phyloP scores from a whole-genome alignment of 2,888 invertebrate species.

The Furcula furcula region DNA sequence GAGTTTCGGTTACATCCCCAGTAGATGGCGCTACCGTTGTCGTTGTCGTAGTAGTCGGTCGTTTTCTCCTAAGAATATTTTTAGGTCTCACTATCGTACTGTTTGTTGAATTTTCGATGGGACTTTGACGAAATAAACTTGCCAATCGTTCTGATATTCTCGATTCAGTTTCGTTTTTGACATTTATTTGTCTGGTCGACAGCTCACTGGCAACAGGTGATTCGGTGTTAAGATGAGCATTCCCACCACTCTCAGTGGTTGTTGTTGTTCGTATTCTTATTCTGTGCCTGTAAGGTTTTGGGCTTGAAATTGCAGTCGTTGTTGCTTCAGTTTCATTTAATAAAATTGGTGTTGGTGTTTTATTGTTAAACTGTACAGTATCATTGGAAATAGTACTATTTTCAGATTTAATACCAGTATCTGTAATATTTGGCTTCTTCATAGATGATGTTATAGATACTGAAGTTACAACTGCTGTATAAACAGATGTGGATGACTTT shows the following conservation, averaged over 20 bases:
- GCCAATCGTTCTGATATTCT: slow-evolving; percentile 55
- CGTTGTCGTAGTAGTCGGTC: slow-evolving; percentile 63
- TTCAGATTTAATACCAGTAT: slow-evolving; percentile 43
- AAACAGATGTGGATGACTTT: slow-evolving; percentile 72
- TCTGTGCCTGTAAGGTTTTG: slow-evolving; percentile 52
- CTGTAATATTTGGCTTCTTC: slow-evolving; percentile 73
- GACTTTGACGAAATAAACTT: slow-evolving; percentile 50
- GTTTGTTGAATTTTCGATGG: slow-evolving; percentile 45
- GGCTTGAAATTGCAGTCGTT: slow-evolving; percentile 25
- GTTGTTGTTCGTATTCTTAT: slow-evolving; percentile 71
- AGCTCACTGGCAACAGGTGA: slow-evolving; percentile 54
- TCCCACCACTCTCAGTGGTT: slow-evolving; percentile 53
- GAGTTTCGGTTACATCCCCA: slow-evolving; percentile 11
- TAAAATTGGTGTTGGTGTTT: slow-evolving; percentile 34
- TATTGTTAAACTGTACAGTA: slow-evolving; percentile 33
- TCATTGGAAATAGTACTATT: slow-evolving; percentile 44
- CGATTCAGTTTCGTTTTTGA: slow-evolving; percentile 40
- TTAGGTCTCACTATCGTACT: slow-evolving; percentile 52
- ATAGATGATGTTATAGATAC: slow-evolving; percentile 77
- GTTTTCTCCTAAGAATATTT: slow-evolving; percentile 57
- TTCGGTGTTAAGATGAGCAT: slow-evolving; percentile 43
- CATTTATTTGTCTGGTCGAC: slow-evolving; percentile 38
- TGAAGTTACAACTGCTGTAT: slow-evolving; percentile 78
- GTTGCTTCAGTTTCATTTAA: slow-evolving; percentile 51
- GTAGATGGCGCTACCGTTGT: slow-evolving; percentile 21